Evolutionary conservation across 2,888 invertebrate genomes (phyloP), one percentile per base, ranked within the genome.

Genomic region (Epinotia bilunana): DNA sequence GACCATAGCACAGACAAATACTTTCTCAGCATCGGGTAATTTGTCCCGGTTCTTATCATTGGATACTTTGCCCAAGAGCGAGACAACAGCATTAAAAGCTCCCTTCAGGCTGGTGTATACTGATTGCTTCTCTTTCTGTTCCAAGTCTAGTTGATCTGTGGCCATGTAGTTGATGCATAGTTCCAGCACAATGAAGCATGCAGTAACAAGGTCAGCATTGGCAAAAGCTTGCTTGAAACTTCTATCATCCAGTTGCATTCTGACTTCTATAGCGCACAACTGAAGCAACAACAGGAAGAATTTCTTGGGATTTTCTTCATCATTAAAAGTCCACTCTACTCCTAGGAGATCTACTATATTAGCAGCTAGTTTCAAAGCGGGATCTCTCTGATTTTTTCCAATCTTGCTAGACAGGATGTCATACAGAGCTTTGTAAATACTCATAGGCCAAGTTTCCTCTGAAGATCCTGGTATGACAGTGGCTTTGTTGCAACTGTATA

Each of bases 181-280:
- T 86, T 98, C 98, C 77, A 98, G 91, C 71, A 98, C 97, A 71
- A 96, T 95, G 82, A 98, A 98, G 84, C 98, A 98, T 67, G 97
- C 95, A 11, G 97, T 96, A n/a, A 98, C 95, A 63, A 98, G 91
- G 78, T 97, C 97, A 65, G 96, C 96, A 87, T 97, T 96, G 61
- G 95, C 94, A 87, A 96, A 95, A 1, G 97, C 96, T 83, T 97
- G 95, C 87, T 97, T 97, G 80, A 98, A 95, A 84, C 96, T 96
- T 83, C 97, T 96, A 79, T 98, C 97, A 85, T 99, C 99, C 78
- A 99, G 94, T 81, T 98, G 97, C 98, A 99, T 98, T 84, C 98
- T 95, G 1, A 99, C 97, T 95, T 99, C 99, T 85, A 99, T 97
- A 68, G 98, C 98, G 82, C 97, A 96, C 74, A 99, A 92, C 87